These are phyloP conservation scores for Hypotaenidia philippensis DNA, from an alignment of 2,797 vertebrate genomes.

Conservation along the genomic window DNA sequence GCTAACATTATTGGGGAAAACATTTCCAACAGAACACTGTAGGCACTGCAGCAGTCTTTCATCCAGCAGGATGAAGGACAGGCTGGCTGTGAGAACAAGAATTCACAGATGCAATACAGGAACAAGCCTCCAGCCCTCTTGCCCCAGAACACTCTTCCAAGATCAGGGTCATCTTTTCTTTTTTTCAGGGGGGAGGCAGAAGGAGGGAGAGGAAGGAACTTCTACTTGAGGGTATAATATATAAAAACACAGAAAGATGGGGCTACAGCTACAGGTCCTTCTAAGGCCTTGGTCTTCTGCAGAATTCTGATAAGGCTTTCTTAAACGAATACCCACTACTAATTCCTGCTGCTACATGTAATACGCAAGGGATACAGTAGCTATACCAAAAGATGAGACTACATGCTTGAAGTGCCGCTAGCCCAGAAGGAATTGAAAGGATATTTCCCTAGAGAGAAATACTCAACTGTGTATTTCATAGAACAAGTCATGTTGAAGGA, in stretches of 20 bases:
- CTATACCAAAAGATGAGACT: conserved; percentile 42
- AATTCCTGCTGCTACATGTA: neutral
- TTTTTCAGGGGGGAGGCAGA: no score
- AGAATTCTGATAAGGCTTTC: neutral
- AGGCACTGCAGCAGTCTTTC: neutral
- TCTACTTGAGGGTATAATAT: neutral
- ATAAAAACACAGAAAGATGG: neutral
- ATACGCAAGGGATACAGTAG: neutral
- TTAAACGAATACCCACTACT: neutral
- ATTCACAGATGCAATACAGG: neutral
- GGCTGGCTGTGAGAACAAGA: neutral
- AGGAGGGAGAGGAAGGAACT: neutral
- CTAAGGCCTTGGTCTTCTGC: neutral
- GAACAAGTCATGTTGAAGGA: conserved; percentile 60
- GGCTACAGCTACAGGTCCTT: neutral
- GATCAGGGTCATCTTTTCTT: neutral
- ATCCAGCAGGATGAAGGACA: neutral
- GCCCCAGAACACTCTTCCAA: neutral
- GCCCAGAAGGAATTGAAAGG: conserved; percentile 56
- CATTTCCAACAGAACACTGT: neutral
- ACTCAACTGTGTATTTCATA: conserved; percentile 53
- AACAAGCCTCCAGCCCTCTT: neutral
- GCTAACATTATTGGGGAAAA: neutral
- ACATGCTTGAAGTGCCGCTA: conserved; percentile 49
- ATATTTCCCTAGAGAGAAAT: conserved; percentile 67